phyloP scores from a whole-genome alignment of 2,888 invertebrate species.

The Zootermopsis nevadensis region DNA sequence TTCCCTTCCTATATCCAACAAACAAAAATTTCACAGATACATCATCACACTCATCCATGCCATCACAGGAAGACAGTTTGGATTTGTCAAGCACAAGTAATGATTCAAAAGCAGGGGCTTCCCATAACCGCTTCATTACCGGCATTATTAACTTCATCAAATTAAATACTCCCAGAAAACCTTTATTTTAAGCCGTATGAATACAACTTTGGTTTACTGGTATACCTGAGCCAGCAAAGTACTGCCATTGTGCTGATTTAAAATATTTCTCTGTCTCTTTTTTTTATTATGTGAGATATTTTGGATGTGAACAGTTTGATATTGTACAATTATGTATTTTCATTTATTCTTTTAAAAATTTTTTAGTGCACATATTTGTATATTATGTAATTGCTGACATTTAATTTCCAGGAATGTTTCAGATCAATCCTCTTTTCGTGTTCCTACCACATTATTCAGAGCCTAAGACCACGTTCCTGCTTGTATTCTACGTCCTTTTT shows the following conservation, averaged over 20 bases:
- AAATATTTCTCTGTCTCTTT: neutral
- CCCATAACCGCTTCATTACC: neutral
- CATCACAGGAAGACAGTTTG: conserved; percentile 48
- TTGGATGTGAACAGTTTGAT: neutral
- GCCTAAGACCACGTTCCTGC: neutral
- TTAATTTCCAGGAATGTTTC: conserved; percentile 50
- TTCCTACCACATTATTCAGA: conserved; percentile 3
- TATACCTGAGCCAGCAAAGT: neutral
- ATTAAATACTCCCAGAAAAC: neutral
- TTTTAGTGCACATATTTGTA: conserved; percentile 2
- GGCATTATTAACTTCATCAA: neutral
- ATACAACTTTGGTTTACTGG: neutral
- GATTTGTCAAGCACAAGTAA: conserved; percentile 35
- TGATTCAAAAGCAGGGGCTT: neutral
- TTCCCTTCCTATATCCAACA: neutral
- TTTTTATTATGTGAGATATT: neutral
- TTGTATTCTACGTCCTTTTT: conserved; percentile 13
- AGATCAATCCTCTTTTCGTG: conserved; percentile 25
- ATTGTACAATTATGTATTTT: neutral
- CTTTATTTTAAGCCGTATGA: neutral
- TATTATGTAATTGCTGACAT: conserved; percentile 20
- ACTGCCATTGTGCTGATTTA: neutral
- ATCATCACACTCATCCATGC: conserved; percentile 3
- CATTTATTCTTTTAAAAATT: neutral
- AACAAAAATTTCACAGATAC: neutral